Conservation (phyloP, 1,140 invertebrate genomes). For the Danaus melanippus region DNA sequence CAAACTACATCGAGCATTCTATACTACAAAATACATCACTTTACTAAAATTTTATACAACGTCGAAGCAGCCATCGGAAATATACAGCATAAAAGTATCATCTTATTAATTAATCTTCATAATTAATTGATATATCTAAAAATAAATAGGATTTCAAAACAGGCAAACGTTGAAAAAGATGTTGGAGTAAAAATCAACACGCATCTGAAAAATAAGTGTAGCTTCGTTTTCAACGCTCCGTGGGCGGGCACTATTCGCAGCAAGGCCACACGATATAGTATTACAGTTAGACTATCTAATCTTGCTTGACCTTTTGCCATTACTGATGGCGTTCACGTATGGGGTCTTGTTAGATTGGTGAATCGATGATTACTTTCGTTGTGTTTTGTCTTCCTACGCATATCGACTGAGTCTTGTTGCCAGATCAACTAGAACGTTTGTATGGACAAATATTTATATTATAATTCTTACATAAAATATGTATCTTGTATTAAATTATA, state of each 20-base stretch:
- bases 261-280: slow-evolving; percentile 64
- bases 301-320: slow-evolving; percentile 31
- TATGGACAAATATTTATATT: too few relatives aligned
- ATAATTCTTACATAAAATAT: too few relatives aligned
- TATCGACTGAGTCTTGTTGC: slow-evolving; percentile 33
- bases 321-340: slow-evolving; percentile 18
- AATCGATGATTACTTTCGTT: slow-evolving; percentile 29
- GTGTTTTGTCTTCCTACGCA: slow-evolving; percentile 41
- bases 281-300: slow-evolving; percentile 50
- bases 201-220: slow-evolving; percentile 15
- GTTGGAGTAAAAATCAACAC: neutral
- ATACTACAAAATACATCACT: too few relatives aligned
- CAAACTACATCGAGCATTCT: too few relatives aligned
- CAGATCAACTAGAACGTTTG: slow-evolving; percentile 16
- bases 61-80: too few relatives aligned
- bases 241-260: slow-evolving; percentile 63
- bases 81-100: too few relatives aligned
- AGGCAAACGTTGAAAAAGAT: too few relatives aligned
- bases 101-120: too few relatives aligned
- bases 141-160: too few relatives aligned
- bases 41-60: too few relatives aligned
- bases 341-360: slow-evolving; percentile 32
- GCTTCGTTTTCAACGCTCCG: slow-evolving; percentile 32
- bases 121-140: too few relatives aligned
- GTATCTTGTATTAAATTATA: too few relatives aligned